Evolutionary conservation across 2,888 invertebrate species (phyloP), one percentile per base, ranked within the genome.

Genomic region (Phengaris arion): DNA sequence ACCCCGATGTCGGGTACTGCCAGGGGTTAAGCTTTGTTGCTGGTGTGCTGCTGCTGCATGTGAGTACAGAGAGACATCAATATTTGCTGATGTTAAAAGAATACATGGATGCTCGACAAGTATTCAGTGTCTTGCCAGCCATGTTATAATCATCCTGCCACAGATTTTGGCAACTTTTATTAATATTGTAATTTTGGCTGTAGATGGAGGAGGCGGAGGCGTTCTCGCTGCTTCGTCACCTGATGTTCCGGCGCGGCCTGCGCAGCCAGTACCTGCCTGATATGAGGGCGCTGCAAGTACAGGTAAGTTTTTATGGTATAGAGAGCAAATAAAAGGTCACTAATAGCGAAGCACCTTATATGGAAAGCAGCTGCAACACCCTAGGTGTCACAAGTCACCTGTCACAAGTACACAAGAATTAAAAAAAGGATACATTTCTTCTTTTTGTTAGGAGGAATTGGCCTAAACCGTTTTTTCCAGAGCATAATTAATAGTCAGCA

Each of bases 1-100:
- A 99, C 88, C 96, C 97, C 0, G 98, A 99, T 84, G 97, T 99
- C 0, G 99, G 98, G 0, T 99, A 99, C 88, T 99, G 99, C 81
- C 99, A 99, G 90, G 99, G 99, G 0, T 94, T 99, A 10, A 98
- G 98, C 83, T 99, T 99, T 85, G 98, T 99, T 2, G 99, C 98
- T 78, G 99, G 98, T 12, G 96, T 99, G 0, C 93, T 99, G 2
- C 93, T 99, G 10, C 93, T 99, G 81, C 99, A 99, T 90, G 98
- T 98, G 89, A 96, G 97, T 64, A 64, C 10, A 35, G 9, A 15
- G 12, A 22, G 55, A 55, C 13, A 5, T n/a, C 13, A 10, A 52
- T 1, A 52, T 52, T 52, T 52, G 8, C 48, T 48, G 48, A 48
- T 2, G 48, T 48, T 48, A 48, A 7, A 48, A 48, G 35, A 48